Conservation (phyloP, 2,113 vertebrate genomes). For the Ammodytes dubius region DNA sequence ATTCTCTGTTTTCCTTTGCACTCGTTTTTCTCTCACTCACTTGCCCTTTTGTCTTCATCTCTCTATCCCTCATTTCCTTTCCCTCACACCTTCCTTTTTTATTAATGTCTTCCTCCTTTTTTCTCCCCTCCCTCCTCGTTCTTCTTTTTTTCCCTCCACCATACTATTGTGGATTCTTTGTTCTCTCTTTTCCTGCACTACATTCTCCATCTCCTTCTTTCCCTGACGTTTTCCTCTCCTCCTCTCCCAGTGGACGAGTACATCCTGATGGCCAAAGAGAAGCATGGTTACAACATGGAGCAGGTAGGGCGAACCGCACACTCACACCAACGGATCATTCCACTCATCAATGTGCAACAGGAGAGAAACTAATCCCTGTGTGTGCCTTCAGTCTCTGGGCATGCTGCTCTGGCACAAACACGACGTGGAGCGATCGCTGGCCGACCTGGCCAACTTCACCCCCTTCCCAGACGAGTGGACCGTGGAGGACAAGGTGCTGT, state of each 20-base stretch:
- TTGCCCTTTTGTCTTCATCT: neutral
- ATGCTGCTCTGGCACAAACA: conserved; percentile 99
- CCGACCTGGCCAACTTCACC: conserved; percentile 98
- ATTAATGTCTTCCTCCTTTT: neutral
- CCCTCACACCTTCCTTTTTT: neutral
- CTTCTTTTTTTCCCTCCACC: neutral
- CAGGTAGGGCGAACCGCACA: conserved; percentile 84
- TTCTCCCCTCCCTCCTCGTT: neutral
- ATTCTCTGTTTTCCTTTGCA: neutral
- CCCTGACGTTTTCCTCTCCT: neutral
- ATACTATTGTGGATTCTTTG: neutral
- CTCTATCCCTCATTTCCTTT: neutral
- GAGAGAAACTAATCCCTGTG: no score
- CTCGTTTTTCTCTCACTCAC: neutral
- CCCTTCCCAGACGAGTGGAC: conserved; percentile 99
- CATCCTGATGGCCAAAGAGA: conserved; percentile 98
- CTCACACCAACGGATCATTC: neutral
- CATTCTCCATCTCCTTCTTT: neutral
- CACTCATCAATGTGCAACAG: neutral
- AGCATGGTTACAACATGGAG: conserved; percentile 99
- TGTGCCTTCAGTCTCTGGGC: conserved; percentile 90
- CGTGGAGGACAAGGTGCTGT: conserved; percentile 98
- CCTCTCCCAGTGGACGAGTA: conserved; percentile 94
- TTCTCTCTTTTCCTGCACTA: neutral
- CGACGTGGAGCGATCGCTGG: conserved; percentile 98